Base-by-base conservation (phyloP, 1,140 invertebrate genomes). In the Macrobrachium rosenbergii region DNA sequence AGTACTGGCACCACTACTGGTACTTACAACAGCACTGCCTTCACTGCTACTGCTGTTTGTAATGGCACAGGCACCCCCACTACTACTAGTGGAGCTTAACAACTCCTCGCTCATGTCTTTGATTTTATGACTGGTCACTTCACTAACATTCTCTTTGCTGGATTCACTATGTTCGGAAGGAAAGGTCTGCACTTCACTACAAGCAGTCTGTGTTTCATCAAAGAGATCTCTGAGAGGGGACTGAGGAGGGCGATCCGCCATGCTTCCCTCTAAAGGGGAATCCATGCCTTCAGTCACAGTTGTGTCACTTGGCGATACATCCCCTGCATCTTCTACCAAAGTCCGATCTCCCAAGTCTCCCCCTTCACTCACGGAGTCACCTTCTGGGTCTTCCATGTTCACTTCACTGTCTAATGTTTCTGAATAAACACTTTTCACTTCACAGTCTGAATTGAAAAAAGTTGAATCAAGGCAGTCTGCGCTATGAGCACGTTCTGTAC, bases 371-470 rank as follows among this genome's bases (percentile, higher is more conserved):
- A 76, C 69, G 21, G 82, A 23, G 37, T 87, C 87, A 58, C 76
- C 60, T 63, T 90, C 88, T 67, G 88, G 83, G 62, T 83, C 83
- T 63, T 83, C 77, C 82, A 88, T 73, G 83, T 84, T 83, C 76
- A 23, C 87, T 87, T 78, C 88, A 83, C 78, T 80, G 21, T 87
- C 85, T 76, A 87, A 64, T 37, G 85, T 87, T 81, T 87, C 85
- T 5, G 85, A 87, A 64, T 90, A 86, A 28, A 92, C 90, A 86
- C 93, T 92, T 84, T 93, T 93, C 28, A 92, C 91, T 88, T 92
- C 93, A 21, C 92, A 93, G 69, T 92, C 93, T 12, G 93, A 93
- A 62, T 90, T 92, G 91, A 16, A 91, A 16, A 91, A 91, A 84
- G 92, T 80, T 43, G 81, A 81, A 64, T 90, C 89, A 67, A 89